phyloP scores from a whole-genome alignment of 2,113 vertebrate species.

The Triplophysa siluroides region DNA sequence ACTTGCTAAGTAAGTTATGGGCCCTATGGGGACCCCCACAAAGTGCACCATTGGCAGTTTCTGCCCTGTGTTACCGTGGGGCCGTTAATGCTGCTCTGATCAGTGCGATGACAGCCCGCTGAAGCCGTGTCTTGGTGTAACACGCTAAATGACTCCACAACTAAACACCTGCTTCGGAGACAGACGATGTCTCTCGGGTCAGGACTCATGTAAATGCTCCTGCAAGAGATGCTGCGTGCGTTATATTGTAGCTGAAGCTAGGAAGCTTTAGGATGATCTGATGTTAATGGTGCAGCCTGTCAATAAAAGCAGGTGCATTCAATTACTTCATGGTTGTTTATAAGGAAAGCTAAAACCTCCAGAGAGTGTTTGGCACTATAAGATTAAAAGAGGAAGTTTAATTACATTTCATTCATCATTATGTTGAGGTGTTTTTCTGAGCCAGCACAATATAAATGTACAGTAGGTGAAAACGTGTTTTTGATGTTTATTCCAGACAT shows the following conservation, averaged over 20 bases:
- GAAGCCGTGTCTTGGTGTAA: conserved; percentile 58
- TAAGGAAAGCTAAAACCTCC: background rate
- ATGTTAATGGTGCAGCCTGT: conserved; percentile 26
- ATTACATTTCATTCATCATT: conserved; percentile 36
- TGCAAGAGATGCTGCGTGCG: background rate
- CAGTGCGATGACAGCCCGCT: conserved; percentile 71
- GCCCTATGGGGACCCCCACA: conserved; percentile 68
- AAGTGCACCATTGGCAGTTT: conserved; percentile 73
- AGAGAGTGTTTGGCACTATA: conserved; percentile 20
- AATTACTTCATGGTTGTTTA: conserved; percentile 31
- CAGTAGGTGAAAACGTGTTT: background rate
- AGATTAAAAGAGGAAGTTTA: conserved; percentile 32
- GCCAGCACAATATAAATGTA: background rate
- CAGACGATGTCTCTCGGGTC: conserved; percentile 47
- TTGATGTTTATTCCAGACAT: conserved; percentile 2
- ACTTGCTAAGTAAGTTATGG: conserved; percentile 74
- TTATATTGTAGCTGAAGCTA: conserved; percentile 23
- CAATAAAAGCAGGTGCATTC: conserved; percentile 33
- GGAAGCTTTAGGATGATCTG: background rate
- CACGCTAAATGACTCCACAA: conserved; percentile 63
- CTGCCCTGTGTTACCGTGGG: conserved; percentile 5
- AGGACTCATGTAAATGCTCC: conserved; percentile 17
- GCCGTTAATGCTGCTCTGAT: conserved; percentile 57
- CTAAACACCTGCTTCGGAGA: conserved; percentile 59
- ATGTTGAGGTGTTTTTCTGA: background rate